These are phyloP conservation scores for Monarcha castaneiventris DNA, from an alignment of 2,113 vertebrate genomes.

Conservation along the genomic window DNA sequence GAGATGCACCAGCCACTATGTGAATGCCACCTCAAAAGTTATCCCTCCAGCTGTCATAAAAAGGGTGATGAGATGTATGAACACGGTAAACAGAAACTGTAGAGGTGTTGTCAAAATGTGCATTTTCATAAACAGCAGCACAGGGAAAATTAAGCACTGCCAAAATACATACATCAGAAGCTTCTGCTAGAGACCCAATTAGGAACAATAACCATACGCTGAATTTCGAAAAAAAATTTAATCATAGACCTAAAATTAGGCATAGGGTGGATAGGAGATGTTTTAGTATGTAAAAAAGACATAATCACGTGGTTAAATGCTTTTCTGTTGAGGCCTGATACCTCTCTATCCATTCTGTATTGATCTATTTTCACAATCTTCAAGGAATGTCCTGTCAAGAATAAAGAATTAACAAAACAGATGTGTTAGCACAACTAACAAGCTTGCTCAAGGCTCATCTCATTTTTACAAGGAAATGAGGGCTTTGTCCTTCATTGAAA, in stretches of 20 bases:
- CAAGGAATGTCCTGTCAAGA: not conserved
- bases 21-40: not conserved
- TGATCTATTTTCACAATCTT: not conserved
- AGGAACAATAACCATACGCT: not conserved
- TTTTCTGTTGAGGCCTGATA: not conserved
- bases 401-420: not conserved
- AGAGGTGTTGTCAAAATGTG: not conserved
- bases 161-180: not conserved
- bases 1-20: not conserved
- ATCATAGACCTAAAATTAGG: not conserved
- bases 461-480: not conserved
- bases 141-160: not conserved
- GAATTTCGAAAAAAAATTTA: not conserved
- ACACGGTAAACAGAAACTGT: accelerated
- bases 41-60: not conserved
- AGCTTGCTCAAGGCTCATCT: not conserved
- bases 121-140: not conserved
- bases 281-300: not conserved
- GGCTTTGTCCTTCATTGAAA: not conserved
- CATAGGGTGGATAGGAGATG: not conserved
- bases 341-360: not conserved
- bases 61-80: not conserved
- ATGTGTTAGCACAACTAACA: not conserved
- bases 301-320: not conserved
- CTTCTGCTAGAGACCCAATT: not conserved